Conservation (phyloP, 1,140 invertebrate species). For the Polypedilum vanderplanki region DNA sequence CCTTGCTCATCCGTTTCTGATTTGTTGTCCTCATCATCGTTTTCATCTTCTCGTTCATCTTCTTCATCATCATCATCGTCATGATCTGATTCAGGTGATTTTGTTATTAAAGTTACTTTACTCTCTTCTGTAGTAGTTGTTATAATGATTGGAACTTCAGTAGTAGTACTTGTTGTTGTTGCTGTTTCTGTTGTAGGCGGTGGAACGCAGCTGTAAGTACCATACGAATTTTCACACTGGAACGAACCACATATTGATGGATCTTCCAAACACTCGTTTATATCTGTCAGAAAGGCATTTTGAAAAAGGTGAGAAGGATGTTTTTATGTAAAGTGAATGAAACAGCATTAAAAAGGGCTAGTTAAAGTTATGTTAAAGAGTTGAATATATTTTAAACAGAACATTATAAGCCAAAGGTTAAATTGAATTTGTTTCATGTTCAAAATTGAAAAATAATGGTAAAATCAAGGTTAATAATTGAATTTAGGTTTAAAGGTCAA, state of each 20-base stretch:
- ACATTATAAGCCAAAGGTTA: too few relatives aligned
- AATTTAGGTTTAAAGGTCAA: too few relatives aligned
- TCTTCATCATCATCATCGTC: constrained; percentile 31
- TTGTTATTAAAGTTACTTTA: neutral
- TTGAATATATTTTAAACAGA: too few relatives aligned
- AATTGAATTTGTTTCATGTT: too few relatives aligned
- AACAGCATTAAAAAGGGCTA: too few relatives aligned
- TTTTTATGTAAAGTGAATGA: too few relatives aligned
- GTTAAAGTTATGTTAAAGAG: too few relatives aligned
- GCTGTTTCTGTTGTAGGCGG: constrained; percentile 23
- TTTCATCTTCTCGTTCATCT: constrained; percentile 28
- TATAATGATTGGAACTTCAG: neutral
- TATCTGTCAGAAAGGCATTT: constrained; percentile 45
- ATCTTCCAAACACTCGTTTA: constrained; percentile 57
- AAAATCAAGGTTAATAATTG: too few relatives aligned
- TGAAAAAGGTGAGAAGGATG: too few relatives aligned
- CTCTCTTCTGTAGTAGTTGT: neutral
- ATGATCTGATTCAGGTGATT: constrained; percentile 23
- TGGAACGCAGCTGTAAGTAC: constrained; percentile 58
- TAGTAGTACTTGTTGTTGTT: neutral
- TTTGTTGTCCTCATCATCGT: constrained; percentile 30
- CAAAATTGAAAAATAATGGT: too few relatives aligned
- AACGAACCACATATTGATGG: constrained; percentile 47
- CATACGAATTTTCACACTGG: constrained; percentile 60
- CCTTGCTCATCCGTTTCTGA: neutral